Evolutionary conservation across 2,797 vertebrate genomes (phyloP).

Genomic region (Poeciliopsis gracilis): DNA sequence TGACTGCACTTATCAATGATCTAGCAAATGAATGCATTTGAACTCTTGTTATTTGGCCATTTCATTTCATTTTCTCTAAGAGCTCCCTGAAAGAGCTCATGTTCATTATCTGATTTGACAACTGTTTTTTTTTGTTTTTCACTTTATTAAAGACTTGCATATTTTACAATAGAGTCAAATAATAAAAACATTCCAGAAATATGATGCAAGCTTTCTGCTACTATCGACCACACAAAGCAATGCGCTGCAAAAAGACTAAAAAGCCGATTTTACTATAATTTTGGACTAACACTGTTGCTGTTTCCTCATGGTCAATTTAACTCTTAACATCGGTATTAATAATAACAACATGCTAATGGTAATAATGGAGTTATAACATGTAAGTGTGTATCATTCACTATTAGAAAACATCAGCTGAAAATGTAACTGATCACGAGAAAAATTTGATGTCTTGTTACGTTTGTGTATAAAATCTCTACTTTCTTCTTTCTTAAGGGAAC

Average conservation of each 20-base stretch:
- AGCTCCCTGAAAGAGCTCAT: neutral
- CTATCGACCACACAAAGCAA: neutral
- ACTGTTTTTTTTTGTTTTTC: neutral
- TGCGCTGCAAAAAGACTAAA: neutral
- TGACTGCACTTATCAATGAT: conserved; percentile 14
- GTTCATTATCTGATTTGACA: neutral
- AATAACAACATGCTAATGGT: neutral
- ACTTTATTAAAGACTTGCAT: neutral
- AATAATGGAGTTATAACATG: neutral
- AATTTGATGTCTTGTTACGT: neutral
- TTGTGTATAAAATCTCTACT: neutral
- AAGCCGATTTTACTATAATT: neutral
- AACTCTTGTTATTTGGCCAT: neutral
- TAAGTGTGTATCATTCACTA: neutral
- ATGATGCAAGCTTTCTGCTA: neutral
- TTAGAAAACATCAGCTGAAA: neutral
- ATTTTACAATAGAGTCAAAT: neutral
- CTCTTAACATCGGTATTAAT: neutral
- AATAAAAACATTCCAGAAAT: neutral
- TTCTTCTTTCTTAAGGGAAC: no score
- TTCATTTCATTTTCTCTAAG: neutral
- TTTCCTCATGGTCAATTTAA: neutral
- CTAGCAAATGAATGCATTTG: neutral
- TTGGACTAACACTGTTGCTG: neutral
- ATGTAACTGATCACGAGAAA: neutral